Evolutionary conservation across 2,797 vertebrate genomes (phyloP).

Genomic region (Anguilla anguilla): DNA sequence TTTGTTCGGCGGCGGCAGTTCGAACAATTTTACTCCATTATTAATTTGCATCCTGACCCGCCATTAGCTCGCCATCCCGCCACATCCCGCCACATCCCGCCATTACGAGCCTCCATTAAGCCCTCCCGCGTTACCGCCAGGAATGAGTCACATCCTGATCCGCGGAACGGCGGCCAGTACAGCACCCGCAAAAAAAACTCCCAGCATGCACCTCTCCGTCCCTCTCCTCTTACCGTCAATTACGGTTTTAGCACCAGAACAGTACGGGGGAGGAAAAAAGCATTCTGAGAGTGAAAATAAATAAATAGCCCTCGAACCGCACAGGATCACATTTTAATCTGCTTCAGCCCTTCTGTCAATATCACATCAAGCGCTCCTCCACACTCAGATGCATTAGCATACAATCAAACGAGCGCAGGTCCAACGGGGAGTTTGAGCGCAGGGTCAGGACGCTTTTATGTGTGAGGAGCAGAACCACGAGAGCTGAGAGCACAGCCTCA

Average conservation of each 20-base stretch:
- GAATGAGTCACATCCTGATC: constrained; percentile 69
- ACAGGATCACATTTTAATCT: background rate
- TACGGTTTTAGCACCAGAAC: background rate
- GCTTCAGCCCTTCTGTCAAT: background rate
- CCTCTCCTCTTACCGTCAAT: background rate
- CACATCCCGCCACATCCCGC: constrained; percentile 77
- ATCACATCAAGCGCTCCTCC: background rate
- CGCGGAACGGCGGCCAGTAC: constrained; percentile 48
- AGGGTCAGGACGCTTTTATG: background rate
- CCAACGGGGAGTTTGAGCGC: background rate
- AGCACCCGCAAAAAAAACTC: constrained; percentile 28
- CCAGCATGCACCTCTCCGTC: background rate
- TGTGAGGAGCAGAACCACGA: background rate
- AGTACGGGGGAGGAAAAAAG: background rate
- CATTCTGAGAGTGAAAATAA: background rate
- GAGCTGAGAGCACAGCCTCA: background rate
- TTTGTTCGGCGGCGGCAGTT: constrained; percentile 52
- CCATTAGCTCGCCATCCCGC: constrained; percentile 73
- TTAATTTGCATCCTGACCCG: constrained; percentile 72
- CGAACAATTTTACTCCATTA: constrained; percentile 67
- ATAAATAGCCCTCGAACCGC: background rate
- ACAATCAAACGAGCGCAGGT: background rate
- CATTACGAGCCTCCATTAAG: constrained; percentile 54
- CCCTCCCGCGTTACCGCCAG: constrained; percentile 69
- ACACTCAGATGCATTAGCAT: background rate